Evolutionary conservation across 2,113 vertebrate genomes (phyloP).

Genomic region (Circaetus cinerascens): DNA sequence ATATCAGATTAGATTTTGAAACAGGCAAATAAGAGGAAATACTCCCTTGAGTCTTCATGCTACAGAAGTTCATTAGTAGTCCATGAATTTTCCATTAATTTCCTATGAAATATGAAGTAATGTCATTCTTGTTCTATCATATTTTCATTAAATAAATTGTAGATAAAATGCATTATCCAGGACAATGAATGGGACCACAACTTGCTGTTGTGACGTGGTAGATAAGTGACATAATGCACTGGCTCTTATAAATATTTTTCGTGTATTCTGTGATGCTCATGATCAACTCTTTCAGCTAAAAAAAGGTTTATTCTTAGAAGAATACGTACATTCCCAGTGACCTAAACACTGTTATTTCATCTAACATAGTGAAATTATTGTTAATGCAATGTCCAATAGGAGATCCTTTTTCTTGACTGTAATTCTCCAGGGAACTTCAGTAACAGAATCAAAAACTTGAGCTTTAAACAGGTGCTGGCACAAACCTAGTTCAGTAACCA

Average conservation of each 20-base stretch:
- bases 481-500: not conserved
- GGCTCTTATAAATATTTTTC: not conserved
- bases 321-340: not conserved
- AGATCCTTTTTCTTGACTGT: not conserved
- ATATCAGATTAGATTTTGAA: not conserved
- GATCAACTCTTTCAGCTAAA: not conserved
- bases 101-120: not conserved
- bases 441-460: not conserved
- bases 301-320: not conserved
- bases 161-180: not conserved
- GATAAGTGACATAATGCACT: not conserved
- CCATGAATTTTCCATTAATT: not conserved
- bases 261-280: not conserved
- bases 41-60: not conserved
- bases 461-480: not conserved
- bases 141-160: not conserved
- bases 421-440: not conserved
- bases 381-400: not conserved
- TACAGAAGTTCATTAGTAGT: not conserved
- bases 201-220: not conserved
- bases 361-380: not conserved
- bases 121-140: not conserved
- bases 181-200: not conserved
- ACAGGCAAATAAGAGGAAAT: not conserved
- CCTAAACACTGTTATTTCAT: not conserved